Evolutionary conservation across 2,888 invertebrate species (phyloP).

Genomic region (Tortrix viridana): DNA sequence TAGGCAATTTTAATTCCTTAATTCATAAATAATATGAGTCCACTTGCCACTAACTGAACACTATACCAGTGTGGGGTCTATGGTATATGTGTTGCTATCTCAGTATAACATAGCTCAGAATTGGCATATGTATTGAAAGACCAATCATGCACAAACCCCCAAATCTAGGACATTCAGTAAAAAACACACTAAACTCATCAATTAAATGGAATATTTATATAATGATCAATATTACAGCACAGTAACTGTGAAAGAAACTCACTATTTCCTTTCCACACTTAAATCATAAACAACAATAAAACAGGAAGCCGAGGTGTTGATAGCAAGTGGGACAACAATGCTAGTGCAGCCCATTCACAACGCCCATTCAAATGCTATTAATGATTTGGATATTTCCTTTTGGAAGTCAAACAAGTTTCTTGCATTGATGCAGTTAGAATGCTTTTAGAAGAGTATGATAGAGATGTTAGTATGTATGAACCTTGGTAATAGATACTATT

Average conservation of each 20-base stretch:
- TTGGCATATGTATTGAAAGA: no score
- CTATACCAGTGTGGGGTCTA: no score
- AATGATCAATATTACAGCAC: not conserved
- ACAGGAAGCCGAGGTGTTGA: slow-evolving; percentile 58
- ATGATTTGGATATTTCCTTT: slow-evolving; percentile 36
- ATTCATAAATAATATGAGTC: no score
- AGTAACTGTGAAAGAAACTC: slow-evolving; percentile 13
- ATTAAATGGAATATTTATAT: not conserved
- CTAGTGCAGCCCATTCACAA: slow-evolving; percentile 27
- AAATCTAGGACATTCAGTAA: no score
- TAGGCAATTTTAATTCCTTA: no score
- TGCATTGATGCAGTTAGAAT: slow-evolving; percentile 15
- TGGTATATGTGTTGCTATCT: no score
- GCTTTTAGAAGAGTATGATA: not conserved
- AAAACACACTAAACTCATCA: no score
- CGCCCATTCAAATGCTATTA: slow-evolving; percentile 52
- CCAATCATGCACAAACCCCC: no score
- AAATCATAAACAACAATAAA: slow-evolving; percentile 47
- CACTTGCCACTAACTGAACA: no score
- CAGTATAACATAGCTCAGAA: no score
- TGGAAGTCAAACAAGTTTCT: not conserved
- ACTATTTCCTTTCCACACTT: slow-evolving; percentile 12
- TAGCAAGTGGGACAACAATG: slow-evolving; percentile 58
- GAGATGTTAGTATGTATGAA: not conserved
- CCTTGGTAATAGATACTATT: no score